A percentile compares a stretch with the other conserved stretches of the same genome.
These are phyloP conservation scores for Aphidius ervi DNA, from an alignment of 1,140 invertebrate genomes.

Conservation along the genomic window DNA sequence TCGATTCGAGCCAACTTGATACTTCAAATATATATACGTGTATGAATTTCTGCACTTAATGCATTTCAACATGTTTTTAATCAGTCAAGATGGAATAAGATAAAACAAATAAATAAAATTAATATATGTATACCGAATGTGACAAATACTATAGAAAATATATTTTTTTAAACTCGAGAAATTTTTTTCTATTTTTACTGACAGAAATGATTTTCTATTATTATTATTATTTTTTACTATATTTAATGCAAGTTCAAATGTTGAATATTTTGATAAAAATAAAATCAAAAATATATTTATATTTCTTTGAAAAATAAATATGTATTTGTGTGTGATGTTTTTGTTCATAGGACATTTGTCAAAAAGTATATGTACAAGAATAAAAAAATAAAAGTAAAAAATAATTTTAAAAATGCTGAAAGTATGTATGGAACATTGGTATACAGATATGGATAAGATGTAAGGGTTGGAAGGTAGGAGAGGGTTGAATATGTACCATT, in stretches of 20 bases:
- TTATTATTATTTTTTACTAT: no score
- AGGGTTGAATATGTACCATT: conserved; percentile 24
- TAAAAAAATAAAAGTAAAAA: conserved; percentile 3
- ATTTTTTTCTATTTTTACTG: no score
- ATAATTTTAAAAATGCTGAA: no score
- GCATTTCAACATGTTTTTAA: conserved; percentile 14
- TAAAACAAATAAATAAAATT: no score
- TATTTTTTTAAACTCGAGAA: no score
- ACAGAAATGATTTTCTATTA: no score
- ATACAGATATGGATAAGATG: conserved; percentile 14
- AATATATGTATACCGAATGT: no score
- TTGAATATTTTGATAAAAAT: no score
- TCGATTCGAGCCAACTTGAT: conserved; percentile 30
- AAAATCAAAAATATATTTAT: no score
- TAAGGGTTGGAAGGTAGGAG: background rate
- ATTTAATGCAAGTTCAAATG: no score
- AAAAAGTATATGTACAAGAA: conserved; percentile 19
- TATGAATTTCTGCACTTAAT: conserved; percentile 8
- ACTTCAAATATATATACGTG: background rate
- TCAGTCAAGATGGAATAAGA: background rate
- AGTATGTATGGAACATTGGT: background rate
- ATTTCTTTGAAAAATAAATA: no score
- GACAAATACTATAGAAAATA: no score
- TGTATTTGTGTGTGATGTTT: conserved; percentile 7
- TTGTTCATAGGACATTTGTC: conserved; percentile 28